A percentile compares a stretch with the other conserved stretches of the same genome.
Conservation (phyloP, 2,888 invertebrate genomes). For the Stenodera caucasica region DNA sequence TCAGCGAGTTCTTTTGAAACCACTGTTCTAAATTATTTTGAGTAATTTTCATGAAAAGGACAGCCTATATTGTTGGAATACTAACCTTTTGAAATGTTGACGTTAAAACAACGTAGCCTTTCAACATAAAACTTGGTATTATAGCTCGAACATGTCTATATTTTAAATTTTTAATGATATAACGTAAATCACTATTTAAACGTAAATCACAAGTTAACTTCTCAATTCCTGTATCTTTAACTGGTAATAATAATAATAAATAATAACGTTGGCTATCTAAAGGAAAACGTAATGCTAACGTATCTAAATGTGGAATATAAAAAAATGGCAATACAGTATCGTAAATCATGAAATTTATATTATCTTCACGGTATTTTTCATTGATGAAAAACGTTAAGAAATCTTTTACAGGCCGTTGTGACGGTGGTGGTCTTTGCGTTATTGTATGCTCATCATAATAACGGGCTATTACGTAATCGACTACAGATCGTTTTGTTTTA, state of each 20-base stretch:
- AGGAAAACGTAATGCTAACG: constrained; percentile 74
- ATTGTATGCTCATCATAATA: constrained; percentile 45
- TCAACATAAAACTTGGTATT: constrained; percentile 78
- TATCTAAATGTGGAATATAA: constrained; percentile 71
- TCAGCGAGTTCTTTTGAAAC: too few relatives aligned
- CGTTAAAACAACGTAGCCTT: constrained; percentile 79
- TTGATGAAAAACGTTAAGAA: constrained; percentile 51
- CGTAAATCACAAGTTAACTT: constrained; percentile 68
- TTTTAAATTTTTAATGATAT: constrained; percentile 68
- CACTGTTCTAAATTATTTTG: too few relatives aligned
- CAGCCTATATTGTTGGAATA: too few relatives aligned
- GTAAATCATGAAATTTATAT: constrained; percentile 72
- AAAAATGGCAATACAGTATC: constrained; percentile 76
- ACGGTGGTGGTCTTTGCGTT: constrained; percentile 18
- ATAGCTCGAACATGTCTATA: constrained; percentile 74
- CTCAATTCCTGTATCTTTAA: constrained; percentile 62
- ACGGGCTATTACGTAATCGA: constrained; percentile 51
- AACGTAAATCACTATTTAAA: constrained; percentile 63
- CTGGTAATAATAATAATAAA: constrained; percentile 72
- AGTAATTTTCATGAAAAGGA: too few relatives aligned
- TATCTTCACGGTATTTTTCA: constrained; percentile 56
- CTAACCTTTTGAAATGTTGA: constrained; percentile 77
- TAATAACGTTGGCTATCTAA: constrained; percentile 80
- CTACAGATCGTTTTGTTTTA: constrained; percentile 44
- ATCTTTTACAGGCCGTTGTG: constrained; percentile 36